phyloP scores from a whole-genome alignment of 2,797 vertebrate species.

The Falco novaeseelandiae region DNA sequence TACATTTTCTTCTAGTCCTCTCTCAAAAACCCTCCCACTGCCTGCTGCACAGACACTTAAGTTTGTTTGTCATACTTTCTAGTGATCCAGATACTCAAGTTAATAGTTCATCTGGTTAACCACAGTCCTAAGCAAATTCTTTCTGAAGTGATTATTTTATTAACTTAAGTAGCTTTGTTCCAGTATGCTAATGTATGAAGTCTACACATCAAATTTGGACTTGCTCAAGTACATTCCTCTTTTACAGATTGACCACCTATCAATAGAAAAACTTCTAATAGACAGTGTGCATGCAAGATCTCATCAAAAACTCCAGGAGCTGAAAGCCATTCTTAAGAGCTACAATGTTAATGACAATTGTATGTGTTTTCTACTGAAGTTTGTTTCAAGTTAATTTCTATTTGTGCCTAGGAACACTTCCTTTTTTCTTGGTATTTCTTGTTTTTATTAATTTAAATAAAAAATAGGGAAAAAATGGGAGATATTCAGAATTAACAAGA shows the following conservation, averaged over 20 bases:
- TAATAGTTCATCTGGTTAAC: background rate
- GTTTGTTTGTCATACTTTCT: background rate
- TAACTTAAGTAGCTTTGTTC: background rate
- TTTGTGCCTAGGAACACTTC: background rate
- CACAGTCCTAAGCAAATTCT: background rate
- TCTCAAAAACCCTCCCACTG: background rate
- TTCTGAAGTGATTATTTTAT: background rate
- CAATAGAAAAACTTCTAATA: conserved; percentile 97
- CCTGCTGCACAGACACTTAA: background rate
- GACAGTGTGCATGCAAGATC: conserved; percentile 97
- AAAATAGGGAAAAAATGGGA: background rate
- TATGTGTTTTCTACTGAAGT: conserved; percentile 74
- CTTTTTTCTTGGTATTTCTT: background rate
- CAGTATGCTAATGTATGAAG: background rate
- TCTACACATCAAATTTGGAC: background rate
- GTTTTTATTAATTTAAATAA: background rate
- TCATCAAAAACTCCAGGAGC: conserved; percentile 96
- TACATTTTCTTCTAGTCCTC: background rate
- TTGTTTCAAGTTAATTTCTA: background rate
- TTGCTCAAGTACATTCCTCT: background rate
- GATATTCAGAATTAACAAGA: background rate
- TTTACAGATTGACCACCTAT: conserved; percentile 94
- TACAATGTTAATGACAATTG: conserved; percentile 93
- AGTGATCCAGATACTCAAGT: background rate
- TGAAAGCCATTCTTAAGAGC: conserved; percentile 93